Percentiles rank a stretch among this genome's conserved stretches.
phyloP scores from a whole-genome alignment of 2,113 vertebrate species.

The Spilogale gracilis region DNA sequence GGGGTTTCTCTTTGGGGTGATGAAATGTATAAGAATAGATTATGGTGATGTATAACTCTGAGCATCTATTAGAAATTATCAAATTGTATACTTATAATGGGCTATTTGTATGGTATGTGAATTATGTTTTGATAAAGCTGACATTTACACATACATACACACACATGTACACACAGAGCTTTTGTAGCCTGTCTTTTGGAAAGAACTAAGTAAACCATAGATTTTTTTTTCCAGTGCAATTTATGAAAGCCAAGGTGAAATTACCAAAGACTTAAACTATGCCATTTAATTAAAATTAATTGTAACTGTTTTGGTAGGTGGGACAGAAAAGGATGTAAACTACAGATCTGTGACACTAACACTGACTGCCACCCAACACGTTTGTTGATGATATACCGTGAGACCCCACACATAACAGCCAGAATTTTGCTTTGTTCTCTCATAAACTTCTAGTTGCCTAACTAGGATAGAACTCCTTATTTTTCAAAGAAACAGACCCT shows the following conservation, averaged over 20 bases:
- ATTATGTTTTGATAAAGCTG: background rate
- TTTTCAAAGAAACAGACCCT: background rate
- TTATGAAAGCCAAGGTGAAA: slow-evolving; percentile 41
- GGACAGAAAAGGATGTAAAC: background rate
- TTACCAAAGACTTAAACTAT: slow-evolving; percentile 5
- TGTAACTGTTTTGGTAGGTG: background rate
- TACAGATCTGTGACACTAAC: background rate
- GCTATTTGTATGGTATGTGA: background rate
- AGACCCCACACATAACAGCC: background rate
- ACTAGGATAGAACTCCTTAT: background rate
- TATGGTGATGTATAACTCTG: background rate
- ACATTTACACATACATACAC: background rate
- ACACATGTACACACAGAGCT: background rate
- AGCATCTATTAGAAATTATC: background rate
- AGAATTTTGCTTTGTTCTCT: background rate
- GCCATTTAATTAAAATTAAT: background rate
- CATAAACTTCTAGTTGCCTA: background rate
- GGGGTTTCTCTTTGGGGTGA: background rate
- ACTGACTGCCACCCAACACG: background rate
- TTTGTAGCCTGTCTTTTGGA: background rate
- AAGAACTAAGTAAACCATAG: background rate
- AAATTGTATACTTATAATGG: background rate
- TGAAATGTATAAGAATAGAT: background rate
- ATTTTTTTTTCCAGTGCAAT: background rate
- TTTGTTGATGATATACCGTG: background rate